Evolutionary conservation across 2,797 vertebrate genomes (phyloP), one percentile per base, ranked within the genome.

Genomic region (Bryconaethiops microstoma): DNA sequence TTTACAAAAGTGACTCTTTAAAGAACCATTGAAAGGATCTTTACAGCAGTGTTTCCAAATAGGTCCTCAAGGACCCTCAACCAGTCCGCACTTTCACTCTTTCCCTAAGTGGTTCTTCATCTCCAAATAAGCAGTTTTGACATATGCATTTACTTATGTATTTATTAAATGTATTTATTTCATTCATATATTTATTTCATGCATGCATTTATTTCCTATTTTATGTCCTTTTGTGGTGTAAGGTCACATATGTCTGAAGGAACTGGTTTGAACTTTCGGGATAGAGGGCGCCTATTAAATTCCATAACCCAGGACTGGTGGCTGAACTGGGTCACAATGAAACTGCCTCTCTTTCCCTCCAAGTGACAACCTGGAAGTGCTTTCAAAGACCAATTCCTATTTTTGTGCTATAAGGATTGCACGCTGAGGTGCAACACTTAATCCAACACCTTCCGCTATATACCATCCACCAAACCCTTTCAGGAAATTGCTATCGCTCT

Each of bases 261-360:
- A 87, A 89, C 87, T 89, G 85, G 87, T 82, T 86, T 71, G 71
- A 67, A 77, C 84, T 86, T 87, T 89, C 84, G 86, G 74, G 82
- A 83, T 86, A 77, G 86, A 80, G 83, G 84, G 77, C 77, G 84
- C 87, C 91, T 91, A 89, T 93, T 92, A 92, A 91, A 92, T 88
- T 81, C 82, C 78, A 83, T 89, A 88, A 91, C 90, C 89, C 80
- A 76, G 8, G 70, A 71, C 76, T 74, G 64, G 79, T 65, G 59
- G 45, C 12, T 71, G 75, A 80, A 86, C 64, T 80, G 77, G 80
- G 77, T 79, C 80, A 78, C 74, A 64, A 80, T 39, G n/a, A 68
- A 83, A 78, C 39, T 64, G 45, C 76, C 82, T 48, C 50, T 80
- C 54, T 54, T 77, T 78, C 65, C 74, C 40, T 78, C 52, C 4